A percentile compares a stretch with the other conserved stretches of the same genome.
Conservation (phyloP, 2,797 vertebrate genomes). For the Sciurus carolinensis region DNA sequence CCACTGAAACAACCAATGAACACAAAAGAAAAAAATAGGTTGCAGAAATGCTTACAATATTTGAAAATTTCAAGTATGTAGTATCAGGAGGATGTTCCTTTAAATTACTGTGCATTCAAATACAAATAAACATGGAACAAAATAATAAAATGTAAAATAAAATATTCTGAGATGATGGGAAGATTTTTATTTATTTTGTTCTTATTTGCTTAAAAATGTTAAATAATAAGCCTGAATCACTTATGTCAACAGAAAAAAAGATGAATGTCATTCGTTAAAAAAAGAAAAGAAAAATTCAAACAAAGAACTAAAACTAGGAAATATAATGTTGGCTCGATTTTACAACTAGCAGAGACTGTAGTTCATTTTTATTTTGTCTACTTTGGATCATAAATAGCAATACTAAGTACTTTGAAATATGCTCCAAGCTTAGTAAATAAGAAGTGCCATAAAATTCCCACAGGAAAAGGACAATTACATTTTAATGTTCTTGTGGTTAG, state of each 20-base stretch:
- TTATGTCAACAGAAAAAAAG: conserved; percentile 37
- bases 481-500: conserved; percentile 58
- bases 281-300: conserved; percentile 20
- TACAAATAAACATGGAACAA: background rate
- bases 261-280: conserved; percentile 31
- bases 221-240: conserved; percentile 33
- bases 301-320: conserved; percentile 24
- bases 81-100: background rate
- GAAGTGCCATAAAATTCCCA: conserved; percentile 61
- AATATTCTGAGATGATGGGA: background rate
- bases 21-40: background rate
- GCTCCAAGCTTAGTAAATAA: conserved; percentile 63
- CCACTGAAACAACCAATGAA: background rate
- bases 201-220: conserved; percentile 59
- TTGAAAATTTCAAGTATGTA: conserved; percentile 25
- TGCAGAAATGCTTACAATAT: conserved; percentile 40
- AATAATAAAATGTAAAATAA: conserved; percentile 33
- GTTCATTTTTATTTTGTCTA: conserved; percentile 72
- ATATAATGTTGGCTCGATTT: conserved; percentile 54
- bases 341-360: conserved; percentile 33
- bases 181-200: conserved; percentile 47
- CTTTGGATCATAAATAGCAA: conserved; percentile 68
- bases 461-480: conserved; percentile 36
- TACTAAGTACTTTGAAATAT: conserved; percentile 67
- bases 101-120: conserved; percentile 38